Evolutionary conservation across 1,140 invertebrate genomes (phyloP), one percentile per base, ranked within the genome.

Genomic region (Neodiprion pinetum): DNA sequence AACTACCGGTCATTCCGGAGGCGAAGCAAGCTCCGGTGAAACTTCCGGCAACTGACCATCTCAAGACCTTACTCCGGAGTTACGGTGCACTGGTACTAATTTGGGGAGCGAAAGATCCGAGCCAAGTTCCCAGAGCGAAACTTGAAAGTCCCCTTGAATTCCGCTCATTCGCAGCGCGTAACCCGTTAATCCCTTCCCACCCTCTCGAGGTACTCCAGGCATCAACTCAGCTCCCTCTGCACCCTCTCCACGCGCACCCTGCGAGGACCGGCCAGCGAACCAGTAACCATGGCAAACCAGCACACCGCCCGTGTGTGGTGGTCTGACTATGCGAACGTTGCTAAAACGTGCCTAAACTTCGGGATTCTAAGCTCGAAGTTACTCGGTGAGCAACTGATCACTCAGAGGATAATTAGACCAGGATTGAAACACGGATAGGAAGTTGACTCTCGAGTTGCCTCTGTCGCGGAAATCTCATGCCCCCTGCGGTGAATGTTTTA

Each of bases 141-240:
- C 53, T 61, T 14, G 53, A 61, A 61, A n/a, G 61, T 28, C 61
- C 71, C 66, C 74, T 48, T 70, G 71, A 75, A 72, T 75, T 67
- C 61, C 74, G 71, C 71, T 75, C 71, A 75, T 75, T 72, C 74
- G 70, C 66, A 67, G 71, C 74, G 74, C 74, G 74, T 75, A 72
- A 61, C 70, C 70, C 66, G 74, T 75, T 75, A 75, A 75, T 75
- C 74, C 74, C 8, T 17, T 14, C 53, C 8, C 53, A 61, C 53
- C 53, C 53, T 61, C 53, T 61, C 53, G n/a, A 17, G 53, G 48
- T 28, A 65, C 47, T 75, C 71, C 61, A 48, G 71, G 66, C 70
- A 61, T 68, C 50, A 65, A 70, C 47, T 67, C 74, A 70, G 71
- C 70, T 47, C 61, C 12, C 14, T 28, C 53, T 21, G 12, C 65